phyloP scores from a whole-genome alignment of 2,888 invertebrate species.

The Parthenolecanium corni region DNA sequence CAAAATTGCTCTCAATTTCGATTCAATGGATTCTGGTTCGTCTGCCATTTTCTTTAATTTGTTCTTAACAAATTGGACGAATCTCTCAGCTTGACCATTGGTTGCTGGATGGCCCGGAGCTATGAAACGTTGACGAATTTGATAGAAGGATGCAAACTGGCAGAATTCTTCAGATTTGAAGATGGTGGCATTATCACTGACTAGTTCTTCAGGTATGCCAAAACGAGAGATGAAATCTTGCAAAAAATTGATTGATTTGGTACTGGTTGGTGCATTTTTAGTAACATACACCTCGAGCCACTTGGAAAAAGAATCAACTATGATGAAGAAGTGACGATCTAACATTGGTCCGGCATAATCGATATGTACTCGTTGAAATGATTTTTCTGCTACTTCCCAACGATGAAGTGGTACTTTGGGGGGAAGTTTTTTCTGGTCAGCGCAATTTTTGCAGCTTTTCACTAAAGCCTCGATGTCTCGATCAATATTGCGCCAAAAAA shows the following conservation, averaged over 20 bases:
- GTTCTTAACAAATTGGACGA: constrained; percentile 1
- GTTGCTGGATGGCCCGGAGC: neutral
- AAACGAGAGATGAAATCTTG: constrained; percentile 8
- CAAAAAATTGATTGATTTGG: constrained; percentile 1
- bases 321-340: neutral
- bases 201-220: neutral
- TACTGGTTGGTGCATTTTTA: neutral
- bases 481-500: constrained; percentile 24
- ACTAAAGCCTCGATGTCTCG: constrained; percentile 20
- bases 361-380: constrained; percentile 5
- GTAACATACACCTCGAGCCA: constrained; percentile 3
- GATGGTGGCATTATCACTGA: constrained; percentile 16
- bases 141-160: neutral
- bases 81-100: constrained; percentile 4
- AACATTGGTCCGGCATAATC: neutral
- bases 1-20: constrained; percentile 30
- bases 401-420: constrained; percentile 20
- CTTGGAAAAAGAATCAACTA: constrained; percentile 1
- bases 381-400: constrained; percentile 9
- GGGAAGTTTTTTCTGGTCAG: constrained; percentile 33
- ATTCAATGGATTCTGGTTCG: constrained; percentile 16
- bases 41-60: constrained; percentile 7
- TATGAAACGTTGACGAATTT: neutral
- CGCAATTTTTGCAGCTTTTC: constrained; percentile 30
- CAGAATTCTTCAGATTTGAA: constrained; percentile 6